These are phyloP conservation scores for Mactromeris polynyma DNA, from an alignment of 2,888 invertebrate species.

Conservation along the genomic window DNA sequence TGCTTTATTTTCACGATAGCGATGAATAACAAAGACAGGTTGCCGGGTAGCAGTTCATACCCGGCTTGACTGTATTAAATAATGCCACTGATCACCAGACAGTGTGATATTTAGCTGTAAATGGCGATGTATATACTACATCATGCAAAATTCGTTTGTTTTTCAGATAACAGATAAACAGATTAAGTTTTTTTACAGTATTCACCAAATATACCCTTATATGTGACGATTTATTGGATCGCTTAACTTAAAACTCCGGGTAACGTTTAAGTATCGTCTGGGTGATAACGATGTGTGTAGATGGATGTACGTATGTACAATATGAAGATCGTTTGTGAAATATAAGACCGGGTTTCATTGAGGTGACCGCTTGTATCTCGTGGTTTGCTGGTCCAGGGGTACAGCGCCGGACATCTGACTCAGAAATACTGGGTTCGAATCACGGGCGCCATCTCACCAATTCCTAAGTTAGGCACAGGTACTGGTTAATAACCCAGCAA, in stretches of 20 bases:
- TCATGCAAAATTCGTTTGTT: constrained; percentile 20
- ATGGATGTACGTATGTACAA: background rate
- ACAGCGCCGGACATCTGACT: too few relatives aligned
- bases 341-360: background rate
- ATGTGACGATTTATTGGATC: constrained; percentile 50
- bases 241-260: constrained; percentile 34
- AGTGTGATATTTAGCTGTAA: background rate
- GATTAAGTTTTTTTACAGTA: constrained; percentile 35
- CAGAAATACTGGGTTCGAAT: too few relatives aligned
- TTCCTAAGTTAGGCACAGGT: too few relatives aligned
- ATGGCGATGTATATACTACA: background rate
- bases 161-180: constrained; percentile 19
- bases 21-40: background rate
- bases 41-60: background rate
- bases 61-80: background rate
- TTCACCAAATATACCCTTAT: constrained; percentile 45
- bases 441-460: too few relatives aligned
- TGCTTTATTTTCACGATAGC: background rate
- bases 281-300: background rate
- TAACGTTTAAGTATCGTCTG: constrained; percentile 43
- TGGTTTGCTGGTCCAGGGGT: too few relatives aligned
- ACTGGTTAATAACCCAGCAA: too few relatives aligned
- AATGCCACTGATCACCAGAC: background rate
- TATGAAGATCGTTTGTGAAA: background rate
- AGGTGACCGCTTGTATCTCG: background rate